Conservation (phyloP, 2,797 vertebrate genomes). For the Natrix natrix region DNA sequence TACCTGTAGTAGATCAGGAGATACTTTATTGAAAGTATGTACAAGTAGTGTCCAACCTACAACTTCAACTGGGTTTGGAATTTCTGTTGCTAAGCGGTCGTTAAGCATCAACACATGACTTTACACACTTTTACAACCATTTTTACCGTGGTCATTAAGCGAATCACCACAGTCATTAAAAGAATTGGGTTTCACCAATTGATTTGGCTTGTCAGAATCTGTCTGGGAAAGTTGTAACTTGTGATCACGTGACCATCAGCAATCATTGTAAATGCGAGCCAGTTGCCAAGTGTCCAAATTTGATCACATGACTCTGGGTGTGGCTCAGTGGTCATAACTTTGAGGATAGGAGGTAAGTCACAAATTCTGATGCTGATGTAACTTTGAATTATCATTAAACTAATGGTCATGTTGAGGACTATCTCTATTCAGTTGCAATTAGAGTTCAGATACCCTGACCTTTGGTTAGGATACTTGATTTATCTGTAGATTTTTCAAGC, state of each 20-base stretch:
- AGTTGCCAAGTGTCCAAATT: not conserved
- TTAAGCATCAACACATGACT: not conserved
- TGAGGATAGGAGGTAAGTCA: not conserved
- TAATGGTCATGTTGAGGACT: not conserved
- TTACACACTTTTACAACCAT: not conserved
- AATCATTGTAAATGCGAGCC: not conserved
- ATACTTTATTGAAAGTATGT: not conserved
- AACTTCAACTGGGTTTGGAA: not conserved
- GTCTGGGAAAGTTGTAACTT: no score
- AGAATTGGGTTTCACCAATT: not conserved
- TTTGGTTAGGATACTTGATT: not conserved
- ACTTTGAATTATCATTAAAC: not conserved
- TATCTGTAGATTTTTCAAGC: slow-evolving; percentile 7
- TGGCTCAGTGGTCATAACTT: no score
- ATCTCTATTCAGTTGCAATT: not conserved
- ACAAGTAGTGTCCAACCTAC: not conserved
- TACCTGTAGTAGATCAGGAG: not conserved
- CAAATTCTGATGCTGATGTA: not conserved
- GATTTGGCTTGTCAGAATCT: no score
- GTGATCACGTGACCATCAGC: not conserved
- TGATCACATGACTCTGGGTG: no score
- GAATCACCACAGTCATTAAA: not conserved
- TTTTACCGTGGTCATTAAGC: not conserved
- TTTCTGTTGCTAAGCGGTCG: not conserved
- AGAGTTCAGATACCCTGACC: slow-evolving; percentile 2